A percentile compares a stretch with the other conserved stretches of the same genome.
phyloP scores from a whole-genome alignment of 2,888 invertebrate genomes.

The Diploptera punctata region DNA sequence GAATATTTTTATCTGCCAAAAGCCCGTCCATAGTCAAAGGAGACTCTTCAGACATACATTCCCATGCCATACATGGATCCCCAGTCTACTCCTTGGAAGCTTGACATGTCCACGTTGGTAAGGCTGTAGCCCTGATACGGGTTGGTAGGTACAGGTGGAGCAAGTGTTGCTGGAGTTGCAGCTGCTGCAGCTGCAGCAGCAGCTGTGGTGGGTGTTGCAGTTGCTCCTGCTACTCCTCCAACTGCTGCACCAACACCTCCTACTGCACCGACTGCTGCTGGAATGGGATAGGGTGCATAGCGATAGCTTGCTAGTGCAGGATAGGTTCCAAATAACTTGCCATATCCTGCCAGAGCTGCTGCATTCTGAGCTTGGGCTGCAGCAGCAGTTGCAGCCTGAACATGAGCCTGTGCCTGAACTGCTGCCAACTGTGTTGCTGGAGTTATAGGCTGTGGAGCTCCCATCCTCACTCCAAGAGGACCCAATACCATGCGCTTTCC shows the following conservation, averaged over 20 bases:
- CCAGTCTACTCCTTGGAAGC: conserved; percentile 93
- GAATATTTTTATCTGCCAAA: conserved; percentile 17
- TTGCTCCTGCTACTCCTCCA: conserved; percentile 57
- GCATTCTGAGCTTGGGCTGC: conserved; percentile 66
- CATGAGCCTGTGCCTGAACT: conserved; percentile 54
- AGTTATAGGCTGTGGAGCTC: conserved; percentile 67
- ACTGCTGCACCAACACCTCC: conserved; percentile 55
- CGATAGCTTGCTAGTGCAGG: conserved; percentile 64
- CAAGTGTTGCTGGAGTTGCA: conserved; percentile 65
- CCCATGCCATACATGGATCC: conserved; percentile 91
- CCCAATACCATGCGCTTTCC: conserved; percentile 68
- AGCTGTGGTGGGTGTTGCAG: conserved; percentile 57
- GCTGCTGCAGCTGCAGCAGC: conserved; percentile 53
- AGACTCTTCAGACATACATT: conserved; percentile 78
- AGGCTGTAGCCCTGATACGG: conserved; percentile 80
- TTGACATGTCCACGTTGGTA: conserved; percentile 90
- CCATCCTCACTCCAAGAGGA: conserved; percentile 67
- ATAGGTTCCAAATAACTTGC: conserved; percentile 69
- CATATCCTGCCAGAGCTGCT: conserved; percentile 68
- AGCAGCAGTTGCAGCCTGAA: conserved; percentile 56
- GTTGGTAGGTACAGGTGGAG: conserved; percentile 62
- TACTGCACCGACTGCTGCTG: conserved; percentile 58
- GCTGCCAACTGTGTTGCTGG: conserved; percentile 60
- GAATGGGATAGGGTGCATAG: conserved; percentile 69
- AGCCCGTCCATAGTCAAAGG: conserved; percentile 12